Percentiles rank a stretch among this genome's conserved stretches.
phyloP scores from a whole-genome alignment of 2,113 vertebrate genomes.

The Antidorcas marsupialis region DNA sequence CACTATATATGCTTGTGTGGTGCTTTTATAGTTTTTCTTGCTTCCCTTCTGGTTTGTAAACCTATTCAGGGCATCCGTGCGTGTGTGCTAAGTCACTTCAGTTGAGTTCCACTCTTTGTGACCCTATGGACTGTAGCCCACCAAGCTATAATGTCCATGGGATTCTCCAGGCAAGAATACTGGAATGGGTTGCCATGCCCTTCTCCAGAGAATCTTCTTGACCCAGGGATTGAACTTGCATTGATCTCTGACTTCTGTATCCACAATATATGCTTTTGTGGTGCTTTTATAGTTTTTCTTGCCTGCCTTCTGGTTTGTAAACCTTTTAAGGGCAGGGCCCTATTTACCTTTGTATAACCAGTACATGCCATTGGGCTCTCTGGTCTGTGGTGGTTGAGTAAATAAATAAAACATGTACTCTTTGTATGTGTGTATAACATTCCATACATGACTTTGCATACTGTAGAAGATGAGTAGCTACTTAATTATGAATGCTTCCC shows the following conservation, averaged over 20 bases:
- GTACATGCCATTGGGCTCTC: background rate
- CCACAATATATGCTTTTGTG: background rate
- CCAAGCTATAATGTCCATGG: background rate
- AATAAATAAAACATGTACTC: background rate
- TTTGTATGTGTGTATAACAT: background rate
- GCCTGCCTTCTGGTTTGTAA: background rate
- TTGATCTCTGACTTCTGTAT: background rate
- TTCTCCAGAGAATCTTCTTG: background rate
- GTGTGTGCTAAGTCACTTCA: background rate
- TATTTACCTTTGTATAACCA: background rate
- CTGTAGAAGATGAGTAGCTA: background rate
- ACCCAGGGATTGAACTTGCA: background rate
- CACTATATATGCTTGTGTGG: background rate
- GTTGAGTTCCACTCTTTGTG: background rate
- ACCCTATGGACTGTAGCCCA: background rate
- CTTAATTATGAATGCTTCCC: conserved; percentile 5
- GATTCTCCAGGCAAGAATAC: background rate
- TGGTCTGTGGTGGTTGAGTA: background rate
- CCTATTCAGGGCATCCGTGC: background rate
- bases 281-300: conserved; percentile 10
- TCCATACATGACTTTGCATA: background rate
- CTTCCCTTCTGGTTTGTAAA: background rate
- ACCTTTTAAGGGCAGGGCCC: background rate
- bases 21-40: conserved; percentile 5
- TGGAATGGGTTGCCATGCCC: background rate